Base-by-base conservation (phyloP, 2,797 vertebrate genomes). In the Bovichtus variegatus region DNA sequence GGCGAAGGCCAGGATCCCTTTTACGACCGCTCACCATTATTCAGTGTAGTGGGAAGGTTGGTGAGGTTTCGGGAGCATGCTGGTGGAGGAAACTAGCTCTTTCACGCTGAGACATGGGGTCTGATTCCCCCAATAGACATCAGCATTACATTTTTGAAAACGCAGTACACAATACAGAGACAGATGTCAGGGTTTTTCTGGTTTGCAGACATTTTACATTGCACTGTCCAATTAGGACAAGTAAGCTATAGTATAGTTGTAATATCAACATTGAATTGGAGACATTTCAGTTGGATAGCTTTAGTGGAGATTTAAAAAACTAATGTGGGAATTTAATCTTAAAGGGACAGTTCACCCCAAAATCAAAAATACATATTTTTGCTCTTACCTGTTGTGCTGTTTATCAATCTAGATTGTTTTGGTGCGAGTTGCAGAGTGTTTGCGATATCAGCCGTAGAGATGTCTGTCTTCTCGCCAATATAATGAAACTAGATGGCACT, bases 41-140 rank as follows among this genome's bases (percentile, higher is more conserved):
- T 99, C 98, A 99, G 97, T 98, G 96, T 99, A 97, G 98, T 99
- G 96, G 98, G 98, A 97, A 99, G 98, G 98, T 99, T 99, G 97
- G 98, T 99, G 97, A 97, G 97, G 97, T 97, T 96, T 95, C 94
- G 95, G 96, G 96, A 96, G 97, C 96, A 97, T 96, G 97, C 97
- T 95, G 97, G 95, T 96, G 96, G 93, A 97, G 96, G 97, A 97
- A 96, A 96, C 97, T 97, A 98, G 98, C 97, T 99, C 97, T 99
- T 98, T 98, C 95, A 96, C 95, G 90, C 95, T 94, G 96, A 97
- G 95, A 97, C 90, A 90, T 94, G 87, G 80, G 89, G 81, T 88
- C 87, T 86, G 40, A 49, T 59, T 61, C 75, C 69, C 58, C 70
- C 27, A 19, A 57, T 9, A 58, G 47, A 74, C 49, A 31, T 66